These are phyloP conservation scores for Hermodice carunculata DNA, from an alignment of 2,888 invertebrate genomes.

Conservation along the genomic window DNA sequence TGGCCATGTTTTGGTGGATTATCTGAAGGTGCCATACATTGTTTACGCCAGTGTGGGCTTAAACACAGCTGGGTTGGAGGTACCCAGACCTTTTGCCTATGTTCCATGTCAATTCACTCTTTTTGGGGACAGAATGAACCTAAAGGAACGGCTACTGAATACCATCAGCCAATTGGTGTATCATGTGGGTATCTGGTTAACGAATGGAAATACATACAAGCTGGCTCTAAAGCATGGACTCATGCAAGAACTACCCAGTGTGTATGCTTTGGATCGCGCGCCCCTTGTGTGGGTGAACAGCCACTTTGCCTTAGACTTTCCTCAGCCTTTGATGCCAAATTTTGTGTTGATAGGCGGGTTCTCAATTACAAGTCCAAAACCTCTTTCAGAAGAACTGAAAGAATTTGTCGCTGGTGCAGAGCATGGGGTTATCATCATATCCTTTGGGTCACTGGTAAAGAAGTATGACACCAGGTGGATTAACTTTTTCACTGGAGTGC, in stretches of 20 bases:
- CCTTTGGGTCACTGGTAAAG: conserved; percentile 26
- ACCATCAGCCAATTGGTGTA: conserved; percentile 23
- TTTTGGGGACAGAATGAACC: conserved; percentile 26
- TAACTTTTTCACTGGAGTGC: conserved; percentile 22
- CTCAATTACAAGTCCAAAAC: conserved; percentile 4
- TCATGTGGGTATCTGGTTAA: conserved; percentile 10
- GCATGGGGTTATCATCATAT: conserved; percentile 22
- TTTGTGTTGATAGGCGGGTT: conserved; percentile 23
- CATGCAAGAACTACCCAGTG: conserved; percentile 8
- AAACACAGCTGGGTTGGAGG: conserved; percentile 10
- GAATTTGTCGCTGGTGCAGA: conserved; percentile 1
- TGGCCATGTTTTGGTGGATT: conserved; percentile 26
- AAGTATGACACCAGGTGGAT: conserved; percentile 22
- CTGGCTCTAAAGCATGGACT: conserved; percentile 14
- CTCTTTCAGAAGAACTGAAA: background rate
- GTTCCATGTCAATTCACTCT: conserved; percentile 27
- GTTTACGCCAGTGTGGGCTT: conserved; percentile 26
- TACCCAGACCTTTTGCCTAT: conserved; percentile 28
- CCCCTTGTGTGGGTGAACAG: conserved; percentile 27
- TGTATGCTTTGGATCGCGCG: conserved; percentile 19
- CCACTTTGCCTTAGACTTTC: conserved; percentile 27
- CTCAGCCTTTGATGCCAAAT: conserved; percentile 24
- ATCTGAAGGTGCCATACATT: conserved; percentile 30
- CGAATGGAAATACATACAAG: conserved; percentile 15
- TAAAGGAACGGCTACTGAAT: conserved; percentile 24